These are phyloP conservation scores for Andinoacara biseriatus DNA, from an alignment of 2,113 vertebrate species.

Conservation along the genomic window DNA sequence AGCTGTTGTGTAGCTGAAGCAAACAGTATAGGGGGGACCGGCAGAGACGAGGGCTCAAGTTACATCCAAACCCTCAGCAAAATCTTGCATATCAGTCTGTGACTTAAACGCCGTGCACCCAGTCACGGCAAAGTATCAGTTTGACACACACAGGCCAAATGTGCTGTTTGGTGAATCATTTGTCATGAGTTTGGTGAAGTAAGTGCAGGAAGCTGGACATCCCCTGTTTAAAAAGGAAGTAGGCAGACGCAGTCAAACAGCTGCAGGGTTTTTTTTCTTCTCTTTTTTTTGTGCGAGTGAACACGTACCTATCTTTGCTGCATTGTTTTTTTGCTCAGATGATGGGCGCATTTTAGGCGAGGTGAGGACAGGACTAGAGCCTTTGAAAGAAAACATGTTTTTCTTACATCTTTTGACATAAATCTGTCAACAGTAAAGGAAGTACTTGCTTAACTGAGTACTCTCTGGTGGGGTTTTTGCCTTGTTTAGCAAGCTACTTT, in stretches of 20 bases:
- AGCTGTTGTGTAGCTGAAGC: conserved; percentile 72
- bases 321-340: neutral
- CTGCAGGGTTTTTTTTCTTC: neutral
- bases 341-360: neutral
- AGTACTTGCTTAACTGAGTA: neutral
- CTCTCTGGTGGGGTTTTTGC: neutral
- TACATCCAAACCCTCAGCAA: conserved; percentile 29
- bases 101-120: conserved; percentile 13
- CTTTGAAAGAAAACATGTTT: neutral
- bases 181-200: conserved; percentile 62
- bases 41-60: conserved; percentile 14
- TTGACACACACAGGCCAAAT: conserved; percentile 20
- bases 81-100: conserved; percentile 11
- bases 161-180: conserved; percentile 42
- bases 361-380: neutral
- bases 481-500: conserved; percentile 3
- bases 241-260: conserved; percentile 24
- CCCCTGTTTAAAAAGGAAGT: conserved; percentile 71
- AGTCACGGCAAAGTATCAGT: conserved; percentile 26
- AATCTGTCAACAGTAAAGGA: neutral
- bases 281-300: neutral
- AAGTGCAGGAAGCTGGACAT: conserved; percentile 74
- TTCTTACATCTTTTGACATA: neutral
- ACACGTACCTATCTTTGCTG: neutral
- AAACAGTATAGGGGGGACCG: conserved; percentile 46